A percentile compares a stretch with the other conserved stretches of the same genome.
Evolutionary conservation across 2,888 invertebrate species (phyloP).

Genomic region (Euproctis similis): DNA sequence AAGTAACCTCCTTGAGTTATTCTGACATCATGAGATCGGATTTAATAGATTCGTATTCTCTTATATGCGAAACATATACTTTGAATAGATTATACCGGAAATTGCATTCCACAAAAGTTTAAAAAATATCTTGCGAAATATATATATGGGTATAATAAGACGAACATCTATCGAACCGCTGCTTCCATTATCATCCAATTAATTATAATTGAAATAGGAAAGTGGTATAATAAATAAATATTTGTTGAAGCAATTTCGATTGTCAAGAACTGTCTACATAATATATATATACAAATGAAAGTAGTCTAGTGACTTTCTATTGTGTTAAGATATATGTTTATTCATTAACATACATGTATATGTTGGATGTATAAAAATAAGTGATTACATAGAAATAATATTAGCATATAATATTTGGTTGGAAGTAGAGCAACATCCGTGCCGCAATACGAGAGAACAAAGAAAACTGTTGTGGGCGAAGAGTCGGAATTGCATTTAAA

Average conservation of each 20-base stretch:
- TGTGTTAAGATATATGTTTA: constrained; percentile 8
- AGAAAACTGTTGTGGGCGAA: constrained; percentile 61
- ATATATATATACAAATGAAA: constrained; percentile 10
- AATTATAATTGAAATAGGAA: constrained; percentile 4
- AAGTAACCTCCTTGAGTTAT: too few species aligned
- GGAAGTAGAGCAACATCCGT: constrained; percentile 41
- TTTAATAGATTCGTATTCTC: too few species aligned
- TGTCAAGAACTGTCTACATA: constrained; percentile 9
- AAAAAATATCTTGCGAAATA: background rate
- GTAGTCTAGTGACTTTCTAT: constrained; percentile 11
- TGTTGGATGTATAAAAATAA: constrained; percentile 5
- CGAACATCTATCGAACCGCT: background rate
- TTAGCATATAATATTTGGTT: background rate
- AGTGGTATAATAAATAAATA: constrained; percentile 1
- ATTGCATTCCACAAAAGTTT: background rate
- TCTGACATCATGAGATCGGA: too few species aligned
- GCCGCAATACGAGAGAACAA: constrained; percentile 45
- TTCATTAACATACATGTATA: constrained; percentile 8
- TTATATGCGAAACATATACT: too few species aligned
- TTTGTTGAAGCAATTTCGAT: constrained; percentile 6
- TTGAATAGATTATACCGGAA: too few species aligned
- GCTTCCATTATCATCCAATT: background rate
- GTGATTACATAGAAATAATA: background rate
- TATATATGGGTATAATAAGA: too few species aligned
- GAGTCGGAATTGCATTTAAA: constrained; percentile 68